Evolutionary conservation across 2,113 vertebrate genomes (phyloP), one percentile per base, ranked within the genome.

Genomic region (Leucoraja erinaceus): DNA sequence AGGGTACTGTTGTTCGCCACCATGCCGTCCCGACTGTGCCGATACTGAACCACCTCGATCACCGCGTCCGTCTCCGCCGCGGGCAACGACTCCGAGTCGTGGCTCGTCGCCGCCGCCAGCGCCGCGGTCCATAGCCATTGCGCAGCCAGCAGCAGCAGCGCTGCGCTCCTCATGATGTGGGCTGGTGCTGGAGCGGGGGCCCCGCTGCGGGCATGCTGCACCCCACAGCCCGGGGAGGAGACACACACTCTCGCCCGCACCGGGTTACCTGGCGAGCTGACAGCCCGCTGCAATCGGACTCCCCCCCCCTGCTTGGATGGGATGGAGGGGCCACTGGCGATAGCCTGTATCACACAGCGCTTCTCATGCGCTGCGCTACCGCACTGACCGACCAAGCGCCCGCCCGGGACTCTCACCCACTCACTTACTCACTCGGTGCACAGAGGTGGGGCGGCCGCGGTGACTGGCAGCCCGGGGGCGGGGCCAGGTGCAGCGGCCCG

Each of bases 111-210:
- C 38, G 38, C 97, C 11, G 94, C 96, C 94, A 96, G 93, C 68
- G 90, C 98, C 96, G 97, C 96, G 99, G 98, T 93, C 98, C 98
- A 98, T 95, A 97, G 98, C 98, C 98, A 99, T 96, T 98, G 98
- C 96, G 97, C 97, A 97, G 97, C 97, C 98, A 97, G 96, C 96
- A 97, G 98, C 97, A 96, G 96, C 97, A 94, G 97, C 96, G 96
- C 97, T 96, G 97, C 96, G 94, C 94, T 96, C 96, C 96, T 99
- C 99, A 99, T 99, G 98, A 98, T 98, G 97, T 97, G 96, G 97
- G 97, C 96, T 96, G 96, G 94, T 95, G 97, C 96, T 95, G 96
- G 31, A 79, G 3, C 66, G 90, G 95, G 96, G 96, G 95, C 97
- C 96, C 96, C 93, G 96, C 97, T 47, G 97, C 97, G 97, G 96